These are phyloP conservation scores for Frankliniella fusca DNA, from an alignment of 2,888 invertebrate genomes.

Conservation along the genomic window DNA sequence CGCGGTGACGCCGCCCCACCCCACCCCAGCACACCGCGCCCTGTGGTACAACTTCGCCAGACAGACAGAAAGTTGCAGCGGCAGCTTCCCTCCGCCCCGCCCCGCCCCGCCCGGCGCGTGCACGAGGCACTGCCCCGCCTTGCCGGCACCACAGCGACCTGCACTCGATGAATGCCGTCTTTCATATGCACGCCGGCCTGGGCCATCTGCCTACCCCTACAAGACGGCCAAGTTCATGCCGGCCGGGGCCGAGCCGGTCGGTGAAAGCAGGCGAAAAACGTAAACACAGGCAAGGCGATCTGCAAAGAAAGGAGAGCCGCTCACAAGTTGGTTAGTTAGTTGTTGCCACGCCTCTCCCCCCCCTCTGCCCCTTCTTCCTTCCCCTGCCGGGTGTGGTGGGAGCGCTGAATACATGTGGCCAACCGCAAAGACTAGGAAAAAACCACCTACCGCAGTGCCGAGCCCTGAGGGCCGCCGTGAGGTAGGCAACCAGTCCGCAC, in stretches of 20 bases:
- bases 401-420: no score
- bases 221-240: background rate
- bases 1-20: no score
- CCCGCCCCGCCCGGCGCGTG: background rate
- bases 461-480: no score
- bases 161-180: conserved; percentile 12
- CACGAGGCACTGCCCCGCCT: background rate
- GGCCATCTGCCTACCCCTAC: background rate
- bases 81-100: background rate
- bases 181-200: background rate
- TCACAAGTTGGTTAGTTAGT: background rate
- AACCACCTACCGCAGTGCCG: no score
- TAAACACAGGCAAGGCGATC: background rate
- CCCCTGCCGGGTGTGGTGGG: no score
- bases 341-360: background rate
- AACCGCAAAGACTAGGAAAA: no score
- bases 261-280: conserved; percentile 24
- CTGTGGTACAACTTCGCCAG: no score
- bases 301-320: background rate
- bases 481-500: no score
- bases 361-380: no score
- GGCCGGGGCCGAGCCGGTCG: background rate
- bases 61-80: no score
- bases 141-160: background rate
- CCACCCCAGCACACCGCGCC: no score